Base-by-base conservation (phyloP, 2,113 vertebrate species). In the rat (Rattus norvegicus) region DNA sequence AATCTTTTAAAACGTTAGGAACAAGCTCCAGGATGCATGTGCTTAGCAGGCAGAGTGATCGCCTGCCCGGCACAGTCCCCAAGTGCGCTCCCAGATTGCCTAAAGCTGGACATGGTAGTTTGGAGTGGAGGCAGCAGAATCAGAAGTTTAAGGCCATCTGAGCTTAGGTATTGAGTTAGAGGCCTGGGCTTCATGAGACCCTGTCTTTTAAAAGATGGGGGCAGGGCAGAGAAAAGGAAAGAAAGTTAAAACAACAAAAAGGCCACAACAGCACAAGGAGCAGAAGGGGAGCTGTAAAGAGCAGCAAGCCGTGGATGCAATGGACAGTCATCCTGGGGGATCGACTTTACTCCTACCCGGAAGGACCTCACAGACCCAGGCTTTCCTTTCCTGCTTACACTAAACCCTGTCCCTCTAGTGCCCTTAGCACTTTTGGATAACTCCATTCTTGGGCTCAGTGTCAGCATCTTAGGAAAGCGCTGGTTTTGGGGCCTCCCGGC, bases 171-270 rank as follows among this genome's bases (percentile, higher is more conserved):
- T 30, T 86, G 61, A 65, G 24, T 61, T 61, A 59, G n/a, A 84
- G 43, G 16, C 39, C 39, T 85, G 59, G 39, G 13, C 39, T 85
- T 11, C 26, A 47, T 8, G 54, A 61, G 24, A 63, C 22, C 12
- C 22, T 39, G 36, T 61, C 17, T 69, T 69, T 84, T 28, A 20
- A 33, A 17, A 52, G 7, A 19, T 0, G 20, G 6, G 2, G 12
- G 24, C 1, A 5, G n/a, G 13, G 16, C 0, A 1, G 10, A 1
- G 4, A 17, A 13, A 7, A 30, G 4, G 36, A 28, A 61, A 65
- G 43, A 11, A 22, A 49, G 83, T 49, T 67, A 69, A 36, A 86
- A 67, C 43, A 69, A 19, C 22, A 67, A 33, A 22, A 24, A 36
- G 5, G 28, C 2, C 6, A 22, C 11, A 54, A 70, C 43, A 83